These are phyloP conservation scores for Nymphalis urticae DNA, from an alignment of 2,888 invertebrate genomes.

Conservation along the genomic window DNA sequence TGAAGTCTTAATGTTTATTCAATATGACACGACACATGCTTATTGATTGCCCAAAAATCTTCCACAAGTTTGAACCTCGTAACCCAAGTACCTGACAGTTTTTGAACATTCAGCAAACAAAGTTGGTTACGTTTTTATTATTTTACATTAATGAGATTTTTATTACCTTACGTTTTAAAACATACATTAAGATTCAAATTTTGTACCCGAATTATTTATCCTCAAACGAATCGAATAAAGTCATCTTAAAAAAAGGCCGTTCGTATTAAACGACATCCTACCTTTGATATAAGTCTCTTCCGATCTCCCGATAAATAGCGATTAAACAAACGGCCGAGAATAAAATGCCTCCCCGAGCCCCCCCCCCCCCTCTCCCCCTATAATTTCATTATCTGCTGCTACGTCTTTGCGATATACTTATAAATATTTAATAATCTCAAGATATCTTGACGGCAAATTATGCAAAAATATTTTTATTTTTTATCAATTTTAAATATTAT, in stretches of 20 bases:
- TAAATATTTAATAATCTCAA: conserved; percentile 44
- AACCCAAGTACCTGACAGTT: too few species aligned
- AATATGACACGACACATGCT: too few species aligned
- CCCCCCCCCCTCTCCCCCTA: conserved; percentile 46
- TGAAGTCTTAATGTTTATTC: too few species aligned
- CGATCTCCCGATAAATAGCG: conserved; percentile 71
- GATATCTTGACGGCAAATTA: neutral
- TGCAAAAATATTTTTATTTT: neutral
- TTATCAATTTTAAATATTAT: too few species aligned
- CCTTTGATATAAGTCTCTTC: conserved; percentile 62
- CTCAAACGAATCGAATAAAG: conserved; percentile 17
- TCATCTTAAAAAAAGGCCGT: conserved; percentile 23
- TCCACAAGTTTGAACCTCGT: too few species aligned
- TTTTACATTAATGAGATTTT: too few species aligned
- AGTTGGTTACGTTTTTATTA: too few species aligned
- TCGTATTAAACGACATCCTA: conserved; percentile 62
- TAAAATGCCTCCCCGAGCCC: conserved; percentile 19
- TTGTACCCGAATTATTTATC: conserved; percentile 13
- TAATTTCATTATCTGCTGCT: conserved; percentile 68
- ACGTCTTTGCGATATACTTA: conserved; percentile 45
- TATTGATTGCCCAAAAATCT: too few species aligned
- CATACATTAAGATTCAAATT: neutral
- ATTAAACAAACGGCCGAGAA: conserved; percentile 60
- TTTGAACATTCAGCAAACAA: too few species aligned
- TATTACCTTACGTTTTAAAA: too few species aligned